Base-by-base conservation (phyloP, 2,113 vertebrate species). In the Propithecus coquereli region DNA sequence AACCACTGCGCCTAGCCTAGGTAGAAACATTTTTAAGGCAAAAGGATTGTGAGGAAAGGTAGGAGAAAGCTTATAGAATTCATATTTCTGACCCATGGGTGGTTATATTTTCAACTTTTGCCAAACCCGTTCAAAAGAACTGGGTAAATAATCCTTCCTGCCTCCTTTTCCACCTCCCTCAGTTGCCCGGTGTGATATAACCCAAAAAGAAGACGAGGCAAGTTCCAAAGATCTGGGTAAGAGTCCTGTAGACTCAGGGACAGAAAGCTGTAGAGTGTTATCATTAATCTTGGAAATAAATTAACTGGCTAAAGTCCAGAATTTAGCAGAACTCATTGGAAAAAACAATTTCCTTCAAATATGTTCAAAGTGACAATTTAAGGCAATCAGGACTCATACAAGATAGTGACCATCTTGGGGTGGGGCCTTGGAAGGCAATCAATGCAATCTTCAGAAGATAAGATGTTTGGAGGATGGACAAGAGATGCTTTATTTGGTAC, bases 281-380 rank as follows among this genome's bases (percentile, higher is more conserved):
- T 83, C 52, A 45, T 87, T 80, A 90, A 68, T n/a, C 68, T 30
- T 81, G 12, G 34, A 90, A 93, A 59, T 47, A 70, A 59, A 52
- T n/a, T 63, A 74, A 73, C 74, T 90, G 79, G 32, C 71, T 6
- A 47, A 68, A 16, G 61, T 50, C n/a, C 47, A 91, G 96, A 59
- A 86, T 89, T 83, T 37, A 87, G 37, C 32, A 86, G 90, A 92
- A 34, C 34, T 91, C 50, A 30, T 61, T 71, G 87, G 25, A 92
- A 79, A 77, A 94, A 96, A 94, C 57, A 7, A n/a, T 27, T 71
- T 79, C n/a, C 63, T 93, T 91, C 74, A 77, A 61, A 54, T 82
- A 47, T 30, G 37, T 32, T 73, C 30, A 76, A 70, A 79, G 37
- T 32, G 50, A 47, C 16, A 68, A 0, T 90, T 57, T 79, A 34